Evolutionary conservation across 2,113 vertebrate genomes (phyloP).

Genomic region (Desmodus rotundus): DNA sequence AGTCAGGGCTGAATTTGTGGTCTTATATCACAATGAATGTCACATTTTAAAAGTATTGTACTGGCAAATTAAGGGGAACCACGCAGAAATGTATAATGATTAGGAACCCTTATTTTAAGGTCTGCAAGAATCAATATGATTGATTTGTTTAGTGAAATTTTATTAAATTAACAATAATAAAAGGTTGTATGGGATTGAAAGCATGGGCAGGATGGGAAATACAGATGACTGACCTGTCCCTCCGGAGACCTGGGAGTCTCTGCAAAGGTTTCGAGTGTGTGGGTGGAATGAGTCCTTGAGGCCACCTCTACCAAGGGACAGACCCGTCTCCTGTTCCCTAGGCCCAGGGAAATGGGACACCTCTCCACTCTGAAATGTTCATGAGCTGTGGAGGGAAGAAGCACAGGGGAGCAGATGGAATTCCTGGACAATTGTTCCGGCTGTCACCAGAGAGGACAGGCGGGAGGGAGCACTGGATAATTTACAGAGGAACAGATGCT

Average conservation of each 20-base stretch:
- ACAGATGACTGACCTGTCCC: not conserved
- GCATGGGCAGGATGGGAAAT: not conserved
- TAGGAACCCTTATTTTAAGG: not conserved
- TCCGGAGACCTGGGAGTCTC: not conserved
- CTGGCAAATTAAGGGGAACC: not conserved
- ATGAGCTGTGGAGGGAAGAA: constrained; percentile 79
- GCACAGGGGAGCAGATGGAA: constrained; percentile 84
- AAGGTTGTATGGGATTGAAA: not conserved
- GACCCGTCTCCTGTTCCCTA: not conserved
- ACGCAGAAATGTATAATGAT: not conserved
- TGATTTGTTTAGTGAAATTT: not conserved
- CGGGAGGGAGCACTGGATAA: constrained; percentile 79
- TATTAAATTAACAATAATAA: constrained; percentile 1
- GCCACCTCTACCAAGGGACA: not conserved
- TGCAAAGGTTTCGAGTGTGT: constrained; percentile 1
- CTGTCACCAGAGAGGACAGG: constrained; percentile 81
- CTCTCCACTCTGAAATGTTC: constrained; percentile 79
- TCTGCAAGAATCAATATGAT: not conserved
- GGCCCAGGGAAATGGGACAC: constrained; percentile 64
- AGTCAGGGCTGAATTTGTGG: not conserved
- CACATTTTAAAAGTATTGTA: not conserved
- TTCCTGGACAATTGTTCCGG: constrained; percentile 84
- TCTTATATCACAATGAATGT: not conserved
- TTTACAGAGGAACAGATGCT: constrained; percentile 82
- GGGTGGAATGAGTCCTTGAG: not conserved